A percentile compares a stretch with the other conserved stretches of the same genome.
These are phyloP conservation scores for Colaptes auratus DNA, from an alignment of 2,113 vertebrate species.

Conservation along the genomic window DNA sequence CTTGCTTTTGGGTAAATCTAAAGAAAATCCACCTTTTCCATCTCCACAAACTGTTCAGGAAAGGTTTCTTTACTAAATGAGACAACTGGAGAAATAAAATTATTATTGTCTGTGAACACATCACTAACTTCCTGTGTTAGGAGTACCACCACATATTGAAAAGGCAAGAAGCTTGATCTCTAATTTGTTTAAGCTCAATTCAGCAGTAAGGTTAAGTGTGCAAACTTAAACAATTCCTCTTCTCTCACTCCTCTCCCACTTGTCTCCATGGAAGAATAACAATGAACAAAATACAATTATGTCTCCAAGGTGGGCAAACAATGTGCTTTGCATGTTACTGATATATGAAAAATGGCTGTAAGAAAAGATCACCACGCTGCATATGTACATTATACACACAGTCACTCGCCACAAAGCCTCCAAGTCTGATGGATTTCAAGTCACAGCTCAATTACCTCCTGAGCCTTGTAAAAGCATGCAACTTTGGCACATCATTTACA, in stretches of 20 bases:
- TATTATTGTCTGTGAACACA: not conserved
- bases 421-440: accelerated
- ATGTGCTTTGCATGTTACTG: accelerated
- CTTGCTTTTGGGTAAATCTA: not conserved
- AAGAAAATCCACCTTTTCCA: not conserved
- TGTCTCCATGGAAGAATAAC: not conserved
- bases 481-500: not conserved
- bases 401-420: not conserved
- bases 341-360: not conserved
- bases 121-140: not conserved
- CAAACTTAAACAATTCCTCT: not conserved
- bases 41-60: not conserved
- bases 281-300: not conserved
- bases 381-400: accelerated
- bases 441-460: not conserved
- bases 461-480: not conserved
- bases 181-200: not conserved
- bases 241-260: not conserved
- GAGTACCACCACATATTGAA: not conserved
- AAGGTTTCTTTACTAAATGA: not conserved
- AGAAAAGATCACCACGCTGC: accelerated
- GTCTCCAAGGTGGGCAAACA: not conserved
- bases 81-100: not conserved
- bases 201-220: not conserved
- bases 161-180: not conserved